A percentile compares a stretch with the other conserved stretches of the same genome.
phyloP scores from a whole-genome alignment of 2,888 invertebrate species.

The Synanthedon andrenaeformis region DNA sequence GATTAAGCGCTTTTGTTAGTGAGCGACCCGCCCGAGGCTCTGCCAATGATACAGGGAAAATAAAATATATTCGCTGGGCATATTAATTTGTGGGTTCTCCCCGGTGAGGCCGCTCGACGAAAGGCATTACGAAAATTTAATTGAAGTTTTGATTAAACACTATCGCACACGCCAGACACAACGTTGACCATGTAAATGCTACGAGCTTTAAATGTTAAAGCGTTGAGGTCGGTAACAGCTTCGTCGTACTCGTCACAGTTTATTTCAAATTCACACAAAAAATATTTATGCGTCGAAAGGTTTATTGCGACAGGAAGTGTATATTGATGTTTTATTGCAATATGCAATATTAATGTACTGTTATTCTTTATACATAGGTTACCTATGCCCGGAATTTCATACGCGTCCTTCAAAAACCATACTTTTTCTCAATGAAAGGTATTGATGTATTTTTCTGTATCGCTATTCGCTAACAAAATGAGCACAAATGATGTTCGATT shows the following conservation, averaged over 20 bases:
- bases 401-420: no score
- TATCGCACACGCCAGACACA: constrained; percentile 39
- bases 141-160: constrained; percentile 63
- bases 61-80: constrained; percentile 40
- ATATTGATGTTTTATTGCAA: no score
- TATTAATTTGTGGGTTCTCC: constrained; percentile 48
- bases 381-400: no score
- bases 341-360: no score
- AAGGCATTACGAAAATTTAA: constrained; percentile 62
- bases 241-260: background rate
- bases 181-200: constrained; percentile 13
- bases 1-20: background rate
- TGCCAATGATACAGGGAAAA: constrained; percentile 15
- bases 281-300: no score
- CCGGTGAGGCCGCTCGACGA: constrained; percentile 37
- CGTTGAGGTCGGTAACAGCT: background rate
- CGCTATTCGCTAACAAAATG: no score
- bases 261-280: no score
- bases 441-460: no score
- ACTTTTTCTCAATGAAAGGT: no score
- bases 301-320: no score
- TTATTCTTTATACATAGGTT: no score
- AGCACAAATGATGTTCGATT: no score
- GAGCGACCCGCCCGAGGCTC: background rate
- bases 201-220: background rate